Evolutionary conservation across 2,888 invertebrate species (phyloP), one percentile per base, ranked within the genome.

Genomic region (Palloptera scutellata): DNA sequence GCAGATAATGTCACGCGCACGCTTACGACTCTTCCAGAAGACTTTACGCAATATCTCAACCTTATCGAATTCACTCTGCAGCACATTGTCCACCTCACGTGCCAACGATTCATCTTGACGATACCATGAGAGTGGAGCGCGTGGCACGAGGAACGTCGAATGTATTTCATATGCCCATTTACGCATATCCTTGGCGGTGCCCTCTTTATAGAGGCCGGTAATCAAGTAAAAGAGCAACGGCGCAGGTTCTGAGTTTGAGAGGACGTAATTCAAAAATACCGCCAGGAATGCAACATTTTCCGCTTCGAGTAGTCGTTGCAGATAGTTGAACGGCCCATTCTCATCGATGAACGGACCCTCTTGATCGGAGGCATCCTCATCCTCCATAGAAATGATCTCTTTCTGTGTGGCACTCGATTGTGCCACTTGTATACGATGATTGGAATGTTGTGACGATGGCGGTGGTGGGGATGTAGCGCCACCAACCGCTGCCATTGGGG

Each of bases 121-220:
- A 71, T 81, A 84, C 83, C 83, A 84, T 6, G 83, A 78, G 15
- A 85, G 69, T 10, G 85, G 84, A 76, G 96, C 95, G 79, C 92
- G 91, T 70, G 96, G 96, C 79, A 95, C 93, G 69, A 96, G 87
- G 87, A 98, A 98, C 79, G 95, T 95, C 74, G 97, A 97, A 86
- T 97, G 96, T 81, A 98, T 96, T 88, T 99, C 98, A 87, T 98
- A 98, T 4, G 98, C 98, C 98, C 98, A 99, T 83, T 97, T 95
- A 66, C 95, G 90, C 90, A 98, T 93, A 80, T 98, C 97, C 86
- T 94, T 93, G 64, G 90, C 88, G 75, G 91, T 91, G 61, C 94
- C 95, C 77, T 91, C 89, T 80, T 94, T 94, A 86, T 94, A 98
- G 64, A 93, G 88, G 83, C 96, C 95, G 71, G 97, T 95, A 80